Conservation (phyloP, 2,888 invertebrate species). For the Drosophila pegasa region DNA sequence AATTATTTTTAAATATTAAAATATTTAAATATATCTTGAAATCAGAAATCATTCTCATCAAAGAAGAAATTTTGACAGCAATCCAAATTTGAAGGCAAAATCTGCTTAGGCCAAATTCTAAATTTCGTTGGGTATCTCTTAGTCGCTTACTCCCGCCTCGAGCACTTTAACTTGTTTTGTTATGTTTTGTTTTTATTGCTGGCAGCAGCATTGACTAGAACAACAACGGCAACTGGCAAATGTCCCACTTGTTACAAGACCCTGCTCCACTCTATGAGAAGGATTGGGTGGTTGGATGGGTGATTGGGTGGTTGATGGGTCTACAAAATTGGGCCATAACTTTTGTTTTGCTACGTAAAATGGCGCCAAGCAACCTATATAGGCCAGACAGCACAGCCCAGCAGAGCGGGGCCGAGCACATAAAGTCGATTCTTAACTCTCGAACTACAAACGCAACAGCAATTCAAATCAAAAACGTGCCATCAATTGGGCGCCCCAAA, state of each 20-base stretch:
- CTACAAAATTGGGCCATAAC: conserved; percentile 77
- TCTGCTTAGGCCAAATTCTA: neutral
- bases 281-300: conserved; percentile 2
- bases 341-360: conserved; percentile 79
- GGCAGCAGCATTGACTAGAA: conserved; percentile 68
- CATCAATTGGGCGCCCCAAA: conserved; percentile 47
- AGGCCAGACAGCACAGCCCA: conserved; percentile 66
- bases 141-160: neutral
- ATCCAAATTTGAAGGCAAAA: neutral
- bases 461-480: conserved; percentile 72
- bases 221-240: conserved; percentile 73
- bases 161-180: conserved; percentile 8
- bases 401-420: conserved; percentile 24
- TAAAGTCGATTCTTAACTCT: conserved; percentile 44
- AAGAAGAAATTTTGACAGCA: too few relatives aligned
- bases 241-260: conserved; percentile 77
- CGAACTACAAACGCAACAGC: conserved; percentile 50
- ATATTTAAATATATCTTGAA: too few relatives aligned
- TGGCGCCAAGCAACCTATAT: conserved; percentile 80
- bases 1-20: too few relatives aligned
- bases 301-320: conserved; percentile 39
- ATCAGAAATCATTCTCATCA: too few relatives aligned
- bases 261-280: conserved; percentile 15
- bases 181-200: conserved; percentile 70
- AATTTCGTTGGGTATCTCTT: neutral